Evolutionary conservation across 2,797 vertebrate genomes (phyloP), one percentile per base, ranked within the genome.

Genomic region (Chloroceryle amazona): DNA sequence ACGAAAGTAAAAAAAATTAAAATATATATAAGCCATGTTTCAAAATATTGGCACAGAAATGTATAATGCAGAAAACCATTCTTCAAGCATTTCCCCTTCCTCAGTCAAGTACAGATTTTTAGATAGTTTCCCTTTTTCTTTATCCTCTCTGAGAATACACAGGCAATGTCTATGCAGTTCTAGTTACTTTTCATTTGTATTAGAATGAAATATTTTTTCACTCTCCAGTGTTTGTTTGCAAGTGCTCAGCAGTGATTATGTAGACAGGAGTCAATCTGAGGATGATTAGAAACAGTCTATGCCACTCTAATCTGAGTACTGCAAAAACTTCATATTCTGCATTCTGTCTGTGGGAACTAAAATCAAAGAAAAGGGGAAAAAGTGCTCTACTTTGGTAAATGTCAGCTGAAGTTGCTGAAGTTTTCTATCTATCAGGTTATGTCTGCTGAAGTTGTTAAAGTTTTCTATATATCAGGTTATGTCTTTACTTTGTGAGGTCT

Each of bases 241-340:
- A 39, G 10, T 52, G 65, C 74, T 95, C 65, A 91, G 49, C 49
- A 65, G 54, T 90, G 90, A 93, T 89, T 92, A 18, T 44, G 76
- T 95, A 90, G 76, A 73, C 47, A 85, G 49, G 39, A 96, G 85
- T 93, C 92, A 94, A 12, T 96, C 91, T 95, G 60, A 93, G 6
- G 49, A 82, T 91, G 94, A 94, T 97, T 97, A 97, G 67, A 90
- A 93, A 44, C 33, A 87, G 71, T 73, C 96, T 91, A 91, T 96
- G 71, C 68, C 3, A 22, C 76, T 86, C 74, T 93, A 81, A 92
- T 92, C 74, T 85, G 51, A 89, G 79, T 82, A 93, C 28, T 1
- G 14, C 65, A 88, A 75, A 82, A 81, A 9, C 58, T 95, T 87
- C 54, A 39, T 81, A 75, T 79, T 96, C 51, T 65, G n/a, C 89